phyloP scores from a whole-genome alignment of 1,140 invertebrate species.

The Hetaerina americana region DNA sequence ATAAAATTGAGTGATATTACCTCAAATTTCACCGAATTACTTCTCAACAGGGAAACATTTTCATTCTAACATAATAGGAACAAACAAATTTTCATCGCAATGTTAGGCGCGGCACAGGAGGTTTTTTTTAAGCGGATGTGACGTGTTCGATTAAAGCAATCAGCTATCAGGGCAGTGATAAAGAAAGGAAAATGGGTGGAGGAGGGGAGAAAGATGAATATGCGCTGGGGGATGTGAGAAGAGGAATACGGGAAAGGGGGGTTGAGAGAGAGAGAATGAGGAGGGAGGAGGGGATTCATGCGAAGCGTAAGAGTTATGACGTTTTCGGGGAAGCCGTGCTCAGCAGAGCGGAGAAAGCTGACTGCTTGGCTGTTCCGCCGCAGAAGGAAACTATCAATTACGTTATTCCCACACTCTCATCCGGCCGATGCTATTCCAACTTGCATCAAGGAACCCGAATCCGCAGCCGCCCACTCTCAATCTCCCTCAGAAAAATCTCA shows the following conservation, averaged over 20 bases:
- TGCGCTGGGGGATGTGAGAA: background rate
- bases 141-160: too few relatives aligned
- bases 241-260: background rate
- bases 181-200: background rate
- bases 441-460: too few relatives aligned
- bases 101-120: too few relatives aligned
- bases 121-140: too few relatives aligned
- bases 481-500: too few relatives aligned
- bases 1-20: too few relatives aligned
- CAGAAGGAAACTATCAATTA: background rate
- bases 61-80: too few relatives aligned
- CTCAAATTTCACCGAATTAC: too few relatives aligned
- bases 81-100: too few relatives aligned
- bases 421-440: background rate
- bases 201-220: background rate
- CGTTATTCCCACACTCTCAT: background rate
- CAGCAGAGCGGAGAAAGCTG: background rate
- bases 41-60: too few relatives aligned
- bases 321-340: background rate
- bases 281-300: background rate
- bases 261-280: background rate
- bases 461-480: too few relatives aligned
- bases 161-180: too few relatives aligned
- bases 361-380: background rate
- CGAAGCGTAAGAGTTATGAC: background rate